Evolutionary conservation across 92 coral and sea anemone species (phyloP).

Genomic region (Phenganax subtilis): DNA sequence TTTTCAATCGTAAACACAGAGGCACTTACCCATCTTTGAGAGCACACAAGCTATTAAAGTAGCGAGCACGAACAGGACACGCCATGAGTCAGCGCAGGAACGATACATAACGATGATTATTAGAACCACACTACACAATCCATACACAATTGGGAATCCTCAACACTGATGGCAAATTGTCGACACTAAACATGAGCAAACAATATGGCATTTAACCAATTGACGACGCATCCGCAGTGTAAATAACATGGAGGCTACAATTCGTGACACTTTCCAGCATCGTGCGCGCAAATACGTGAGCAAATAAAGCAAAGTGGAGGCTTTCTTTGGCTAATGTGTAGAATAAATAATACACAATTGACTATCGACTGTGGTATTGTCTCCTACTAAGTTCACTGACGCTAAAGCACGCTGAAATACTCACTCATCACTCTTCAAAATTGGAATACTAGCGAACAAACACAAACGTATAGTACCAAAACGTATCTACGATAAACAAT

Average conservation of each 20-base stretch:
- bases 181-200: slow-evolving; percentile 12
- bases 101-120: neutral
- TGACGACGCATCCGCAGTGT: neutral
- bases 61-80: neutral
- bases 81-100: neutral
- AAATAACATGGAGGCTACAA: neutral
- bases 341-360: slow-evolving; percentile 39
- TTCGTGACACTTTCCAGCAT: neutral
- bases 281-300: slow-evolving; percentile 20
- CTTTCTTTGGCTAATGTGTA: slow-evolving; percentile 42
- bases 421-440: slow-evolving; percentile 6
- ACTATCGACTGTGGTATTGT: slow-evolving; percentile 24
- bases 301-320: slow-evolving; percentile 24
- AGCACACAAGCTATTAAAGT: neutral
- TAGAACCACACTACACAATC: neutral
- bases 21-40: neutral
- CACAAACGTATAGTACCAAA: neutral
- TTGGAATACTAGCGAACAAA: neutral
- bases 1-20: neutral
- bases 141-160: slow-evolving; percentile 1
- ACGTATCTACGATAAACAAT: neutral
- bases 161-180: neutral
- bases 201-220: slow-evolving; percentile 19
- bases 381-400: slow-evolving; percentile 20
- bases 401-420: slow-evolving; percentile 9